phyloP scores from a whole-genome alignment of 2,113 vertebrate species.

The Phylloscopus whistleri region DNA sequence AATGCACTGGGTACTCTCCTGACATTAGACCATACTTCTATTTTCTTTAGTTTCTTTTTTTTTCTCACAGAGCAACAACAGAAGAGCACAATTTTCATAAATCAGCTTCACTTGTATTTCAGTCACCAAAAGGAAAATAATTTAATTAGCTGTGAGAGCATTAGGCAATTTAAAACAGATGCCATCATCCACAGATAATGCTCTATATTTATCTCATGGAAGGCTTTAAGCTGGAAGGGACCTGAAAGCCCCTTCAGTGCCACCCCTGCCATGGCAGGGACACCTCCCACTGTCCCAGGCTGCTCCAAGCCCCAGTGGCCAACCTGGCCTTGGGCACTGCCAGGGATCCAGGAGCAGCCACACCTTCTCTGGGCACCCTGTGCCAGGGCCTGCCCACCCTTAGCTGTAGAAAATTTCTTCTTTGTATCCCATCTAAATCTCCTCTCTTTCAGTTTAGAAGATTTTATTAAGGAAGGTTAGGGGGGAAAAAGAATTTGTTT shows the following conservation, averaged over 20 bases:
- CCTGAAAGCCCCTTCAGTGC: accelerated
- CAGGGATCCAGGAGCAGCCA: background rate
- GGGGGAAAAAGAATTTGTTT: background rate
- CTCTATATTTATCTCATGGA: background rate
- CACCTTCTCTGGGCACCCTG: background rate
- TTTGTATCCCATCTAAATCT: background rate
- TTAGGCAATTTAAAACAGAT: background rate
- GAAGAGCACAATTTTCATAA: background rate
- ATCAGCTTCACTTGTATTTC: background rate
- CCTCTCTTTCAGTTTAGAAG: background rate
- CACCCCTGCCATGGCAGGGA: background rate
- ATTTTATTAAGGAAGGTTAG: background rate
- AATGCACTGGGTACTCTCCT: background rate
- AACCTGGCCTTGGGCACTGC: background rate
- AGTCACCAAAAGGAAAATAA: background rate
- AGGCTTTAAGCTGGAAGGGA: background rate
- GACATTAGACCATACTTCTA: background rate
- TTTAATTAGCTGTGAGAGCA: background rate
- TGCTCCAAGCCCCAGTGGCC: background rate
- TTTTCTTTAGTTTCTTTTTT: background rate
- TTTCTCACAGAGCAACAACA: background rate
- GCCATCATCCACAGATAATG: background rate
- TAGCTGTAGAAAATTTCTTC: background rate
- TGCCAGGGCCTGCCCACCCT: accelerated
- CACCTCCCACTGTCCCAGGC: background rate